phyloP scores from a whole-genome alignment of 2,888 invertebrate genomes.

The Cloeon dipterum region DNA sequence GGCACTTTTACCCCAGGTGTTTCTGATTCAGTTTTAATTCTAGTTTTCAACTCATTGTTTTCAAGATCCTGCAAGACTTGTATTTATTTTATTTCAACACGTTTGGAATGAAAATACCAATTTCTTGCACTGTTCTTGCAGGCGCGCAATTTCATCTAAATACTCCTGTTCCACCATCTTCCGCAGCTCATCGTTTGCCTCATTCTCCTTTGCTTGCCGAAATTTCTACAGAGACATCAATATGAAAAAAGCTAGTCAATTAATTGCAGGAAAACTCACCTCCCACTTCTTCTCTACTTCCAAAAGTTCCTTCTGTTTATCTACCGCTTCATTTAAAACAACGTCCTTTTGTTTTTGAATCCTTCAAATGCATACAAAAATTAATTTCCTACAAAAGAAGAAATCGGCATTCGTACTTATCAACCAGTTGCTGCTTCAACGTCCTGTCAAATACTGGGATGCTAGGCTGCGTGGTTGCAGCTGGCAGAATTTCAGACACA shows the following conservation, averaged over 20 bases:
- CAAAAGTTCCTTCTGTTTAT: background rate
- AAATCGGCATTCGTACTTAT: too few species aligned
- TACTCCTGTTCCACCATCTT: slow-evolving; percentile 26
- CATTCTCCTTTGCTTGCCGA: slow-evolving; percentile 19
- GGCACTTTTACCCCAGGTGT: too few species aligned
- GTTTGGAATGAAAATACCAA: slow-evolving; percentile 24
- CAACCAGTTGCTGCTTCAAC: background rate
- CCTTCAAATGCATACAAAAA: background rate
- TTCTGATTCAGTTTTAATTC: too few species aligned
- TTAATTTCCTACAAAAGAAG: too few species aligned
- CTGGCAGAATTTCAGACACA: too few species aligned
- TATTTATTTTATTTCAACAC: too few species aligned
- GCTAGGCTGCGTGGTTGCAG: too few species aligned
- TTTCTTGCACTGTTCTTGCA: slow-evolving; percentile 30
- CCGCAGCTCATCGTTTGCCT: slow-evolving; percentile 22
- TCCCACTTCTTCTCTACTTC: background rate
- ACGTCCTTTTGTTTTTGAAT: too few species aligned
- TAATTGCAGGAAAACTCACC: background rate
- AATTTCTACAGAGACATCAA: slow-evolving; percentile 30
- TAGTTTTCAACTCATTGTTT: too few species aligned
- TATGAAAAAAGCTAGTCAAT: too few species aligned
- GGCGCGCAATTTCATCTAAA: slow-evolving; percentile 11
- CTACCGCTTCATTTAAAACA: background rate
- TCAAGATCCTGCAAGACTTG: too few species aligned
- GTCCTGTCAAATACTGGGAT: background rate